Percentiles rank a stretch among this genome's conserved stretches.
phyloP scores from a whole-genome alignment of 2,113 vertebrate species.

The Chionomys nivalis region DNA sequence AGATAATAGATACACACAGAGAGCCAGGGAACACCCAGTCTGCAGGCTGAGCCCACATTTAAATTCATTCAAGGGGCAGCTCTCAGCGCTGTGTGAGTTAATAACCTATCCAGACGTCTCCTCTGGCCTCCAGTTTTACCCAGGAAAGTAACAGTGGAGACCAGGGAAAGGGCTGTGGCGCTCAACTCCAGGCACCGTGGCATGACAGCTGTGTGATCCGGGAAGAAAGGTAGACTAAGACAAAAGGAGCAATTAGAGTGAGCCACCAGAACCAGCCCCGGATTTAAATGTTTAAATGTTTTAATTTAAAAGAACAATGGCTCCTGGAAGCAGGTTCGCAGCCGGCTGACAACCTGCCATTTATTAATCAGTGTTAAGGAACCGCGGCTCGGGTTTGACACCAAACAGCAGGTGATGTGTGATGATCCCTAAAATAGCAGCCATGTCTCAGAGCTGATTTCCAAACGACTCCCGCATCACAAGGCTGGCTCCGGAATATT shows the following conservation, averaged over 20 bases:
- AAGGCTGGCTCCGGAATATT: slow-evolving; percentile 23
- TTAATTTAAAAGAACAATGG: slow-evolving; percentile 88
- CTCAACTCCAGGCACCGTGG: slow-evolving; percentile 77
- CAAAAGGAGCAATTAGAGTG: slow-evolving; percentile 86
- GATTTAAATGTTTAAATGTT: slow-evolving; percentile 88
- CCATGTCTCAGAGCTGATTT: slow-evolving; percentile 5
- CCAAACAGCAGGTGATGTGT: slow-evolving; percentile 75
- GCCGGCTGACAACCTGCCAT: slow-evolving; percentile 84
- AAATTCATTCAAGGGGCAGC: slow-evolving; percentile 52
- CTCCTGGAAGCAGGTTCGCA: slow-evolving; percentile 80
- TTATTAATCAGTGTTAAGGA: slow-evolving; percentile 75
- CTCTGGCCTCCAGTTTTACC: slow-evolving; percentile 73
- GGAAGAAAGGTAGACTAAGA: slow-evolving; percentile 80
- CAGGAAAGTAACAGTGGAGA: slow-evolving; percentile 78
- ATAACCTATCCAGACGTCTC: slow-evolving; percentile 68
- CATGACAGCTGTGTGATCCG: slow-evolving; percentile 84
- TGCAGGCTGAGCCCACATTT: not conserved
- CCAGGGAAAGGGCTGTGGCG: slow-evolving; percentile 81
- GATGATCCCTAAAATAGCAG: slow-evolving; percentile 75
- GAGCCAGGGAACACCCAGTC: not conserved
- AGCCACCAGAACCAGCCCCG: slow-evolving; percentile 83
- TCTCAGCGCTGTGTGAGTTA: slow-evolving; percentile 66
- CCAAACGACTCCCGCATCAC: slow-evolving; percentile 5
- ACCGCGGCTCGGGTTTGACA: slow-evolving; percentile 74
- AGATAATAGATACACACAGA: not conserved